Conservation (phyloP, 1,140 invertebrate genomes). For the Liolophura sinensis region DNA sequence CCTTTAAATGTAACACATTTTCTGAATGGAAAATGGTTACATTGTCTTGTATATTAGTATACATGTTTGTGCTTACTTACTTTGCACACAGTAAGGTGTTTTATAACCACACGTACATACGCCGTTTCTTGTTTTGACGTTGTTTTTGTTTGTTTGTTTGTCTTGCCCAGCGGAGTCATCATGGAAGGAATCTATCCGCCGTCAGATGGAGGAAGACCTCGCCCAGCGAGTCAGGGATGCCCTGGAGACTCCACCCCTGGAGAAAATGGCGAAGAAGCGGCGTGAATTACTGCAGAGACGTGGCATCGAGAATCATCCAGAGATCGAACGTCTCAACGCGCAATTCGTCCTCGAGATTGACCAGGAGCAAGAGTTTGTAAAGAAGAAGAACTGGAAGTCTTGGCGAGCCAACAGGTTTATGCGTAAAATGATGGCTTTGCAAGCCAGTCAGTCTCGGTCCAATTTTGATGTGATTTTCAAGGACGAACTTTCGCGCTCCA, state of each 20-base stretch:
- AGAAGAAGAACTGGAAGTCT: conserved; percentile 29
- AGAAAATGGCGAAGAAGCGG: conserved; percentile 15
- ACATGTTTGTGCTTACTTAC: too few species aligned
- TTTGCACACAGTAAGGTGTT: too few species aligned
- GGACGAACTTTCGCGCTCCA: conserved; percentile 41
- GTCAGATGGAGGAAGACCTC: conserved; percentile 53
- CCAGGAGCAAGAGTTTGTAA: conserved; percentile 33
- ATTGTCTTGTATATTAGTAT: too few species aligned
- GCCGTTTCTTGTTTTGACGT: too few species aligned
- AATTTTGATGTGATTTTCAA: conserved; percentile 39
- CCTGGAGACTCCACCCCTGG: conserved; percentile 53
- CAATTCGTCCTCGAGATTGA: conserved; percentile 37
- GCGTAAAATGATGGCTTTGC: conserved; percentile 18
- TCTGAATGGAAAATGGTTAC: too few species aligned
- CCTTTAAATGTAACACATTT: too few species aligned
- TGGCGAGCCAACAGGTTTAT: neutral
- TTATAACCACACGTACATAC: too few species aligned
- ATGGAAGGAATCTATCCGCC: conserved; percentile 45
- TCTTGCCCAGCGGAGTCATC: conserved; percentile 28
- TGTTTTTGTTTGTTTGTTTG: too few species aligned
- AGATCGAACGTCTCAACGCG: conserved; percentile 30
- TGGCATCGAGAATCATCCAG: conserved; percentile 13
- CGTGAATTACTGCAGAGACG: conserved; percentile 22
- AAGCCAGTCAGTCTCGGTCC: conserved; percentile 16
- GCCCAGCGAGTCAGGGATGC: conserved; percentile 49